Percentiles rank a stretch among this genome's conserved stretches.
Evolutionary conservation across 2,888 invertebrate genomes (phyloP).

Genomic region (Scaptomyza tumidula): DNA sequence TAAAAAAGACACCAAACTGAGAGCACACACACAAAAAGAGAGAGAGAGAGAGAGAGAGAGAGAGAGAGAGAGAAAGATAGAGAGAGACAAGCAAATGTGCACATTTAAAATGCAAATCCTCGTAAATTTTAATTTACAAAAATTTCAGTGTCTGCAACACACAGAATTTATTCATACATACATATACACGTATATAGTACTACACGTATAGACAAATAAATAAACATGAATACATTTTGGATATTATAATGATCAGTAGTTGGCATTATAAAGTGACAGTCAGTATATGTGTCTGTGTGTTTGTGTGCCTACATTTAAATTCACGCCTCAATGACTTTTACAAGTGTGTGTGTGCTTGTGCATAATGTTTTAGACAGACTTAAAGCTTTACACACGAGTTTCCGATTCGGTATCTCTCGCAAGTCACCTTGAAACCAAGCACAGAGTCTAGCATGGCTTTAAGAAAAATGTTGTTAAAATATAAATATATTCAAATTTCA

Average conservation of each 20-base stretch:
- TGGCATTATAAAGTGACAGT: constrained; percentile 41
- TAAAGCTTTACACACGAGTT: constrained; percentile 12
- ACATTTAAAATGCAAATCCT: constrained; percentile 75
- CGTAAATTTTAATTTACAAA: constrained; percentile 75
- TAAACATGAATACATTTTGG: constrained; percentile 5
- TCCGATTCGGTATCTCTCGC: constrained; percentile 28
- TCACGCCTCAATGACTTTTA: constrained; percentile 58
- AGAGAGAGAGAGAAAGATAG: constrained; percentile 5
- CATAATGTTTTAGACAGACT: constrained; percentile 5
- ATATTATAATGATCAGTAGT: constrained; percentile 69
- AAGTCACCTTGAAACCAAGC: constrained; percentile 62
- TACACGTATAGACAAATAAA: neutral
- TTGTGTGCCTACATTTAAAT: constrained; percentile 70
- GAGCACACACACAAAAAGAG: constrained; percentile 14
- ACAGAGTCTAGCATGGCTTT: no score
- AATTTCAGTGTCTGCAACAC: constrained; percentile 33
- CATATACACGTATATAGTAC: constrained; percentile 9
- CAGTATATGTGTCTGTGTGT: constrained; percentile 22
- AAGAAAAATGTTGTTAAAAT: neutral
- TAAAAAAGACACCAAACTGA: constrained; percentile 44
- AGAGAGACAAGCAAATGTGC: constrained; percentile 16
- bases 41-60: constrained; percentile 5
- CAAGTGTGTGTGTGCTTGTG: constrained; percentile 10
- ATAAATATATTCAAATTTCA: no score
- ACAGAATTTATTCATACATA: constrained; percentile 67